Base-by-base conservation (phyloP, 2,888 invertebrate species). In the Caenorhabditis sp. region DNA sequence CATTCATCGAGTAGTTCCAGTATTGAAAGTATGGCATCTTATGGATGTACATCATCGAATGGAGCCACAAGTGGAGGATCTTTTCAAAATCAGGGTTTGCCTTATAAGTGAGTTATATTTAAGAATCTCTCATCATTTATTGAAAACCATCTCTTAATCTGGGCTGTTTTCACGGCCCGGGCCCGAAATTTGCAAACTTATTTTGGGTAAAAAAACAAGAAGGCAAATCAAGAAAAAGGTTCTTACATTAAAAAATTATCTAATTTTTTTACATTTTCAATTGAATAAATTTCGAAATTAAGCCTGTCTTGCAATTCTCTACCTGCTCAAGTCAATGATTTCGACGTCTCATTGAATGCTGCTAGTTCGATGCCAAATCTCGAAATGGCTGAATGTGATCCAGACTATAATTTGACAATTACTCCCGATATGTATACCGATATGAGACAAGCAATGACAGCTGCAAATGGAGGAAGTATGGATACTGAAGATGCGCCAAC, bases 371-470 rank as follows among this genome's bases (percentile, higher is more conserved):
- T 82, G 77, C 82, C 82, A 23, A 82, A 82, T 57, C 65, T 82
- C 4, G 81, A 78, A 24, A 75, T 80, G 76, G 59, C 54, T 4
- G 77, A 84, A 54, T 82, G 82, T 19, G 86, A 86, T 62, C 84
- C 85, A 5, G 85, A 85, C 57, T 86, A 86, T 64, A 86, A 86
- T 66, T 73, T 83, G 60, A 86, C 86, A 2, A 81, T 86, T 19
- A 86, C 86, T 8, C 84, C 84, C 24, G 84, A 84, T 27, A 85
- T 82, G 80, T 81, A 81, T 64, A 72, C 78, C 50, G 84, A 83
- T 63, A 78, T 78, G 78, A 62, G 78, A 12, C 79, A 80, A 58
- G 79, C 79, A 31, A 76, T 80, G 77, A 66, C 58, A 21, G 66
- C 57, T 5, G 68, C 26, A 14, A 53, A 53, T 21, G 65, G 66